phyloP scores from a whole-genome alignment of 37 sponge, comb jelly and placozoan species.

The Mnemiopsis leidyi region DNA sequence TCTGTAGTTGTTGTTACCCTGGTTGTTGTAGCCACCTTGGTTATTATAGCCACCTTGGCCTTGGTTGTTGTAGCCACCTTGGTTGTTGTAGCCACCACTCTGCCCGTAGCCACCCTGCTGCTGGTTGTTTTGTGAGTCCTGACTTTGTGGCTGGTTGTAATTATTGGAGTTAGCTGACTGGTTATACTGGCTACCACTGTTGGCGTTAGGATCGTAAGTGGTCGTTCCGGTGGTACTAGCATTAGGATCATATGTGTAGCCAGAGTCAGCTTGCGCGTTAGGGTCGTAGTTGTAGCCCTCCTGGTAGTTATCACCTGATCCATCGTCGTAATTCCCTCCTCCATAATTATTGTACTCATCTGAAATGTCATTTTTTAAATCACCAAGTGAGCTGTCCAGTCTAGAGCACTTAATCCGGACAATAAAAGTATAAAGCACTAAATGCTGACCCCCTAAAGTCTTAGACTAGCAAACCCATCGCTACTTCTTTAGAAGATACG shows the following conservation, averaged over 20 bases:
- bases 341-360: slow-evolving; percentile 23
- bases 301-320: neutral
- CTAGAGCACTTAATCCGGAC: too few relatives aligned
- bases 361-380: too few relatives aligned
- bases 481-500: too few relatives aligned
- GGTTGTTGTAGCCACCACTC: neutral
- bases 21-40: neutral
- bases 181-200: neutral
- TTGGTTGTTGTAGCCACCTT: neutral
- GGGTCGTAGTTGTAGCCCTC: neutral
- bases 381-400: too few relatives aligned
- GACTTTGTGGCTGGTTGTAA: neutral
- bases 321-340: neutral
- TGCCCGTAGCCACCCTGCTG: neutral
- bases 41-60: neutral
- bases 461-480: too few relatives aligned
- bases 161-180: neutral
- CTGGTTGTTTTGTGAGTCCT: neutral
- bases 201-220: neutral
- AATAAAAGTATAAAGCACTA: too few relatives aligned
- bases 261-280: neutral
- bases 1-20: neutral
- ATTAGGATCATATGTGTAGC: slow-evolving; percentile 28
- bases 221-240: neutral
- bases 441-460: too few relatives aligned